Percentiles rank a stretch among this genome's conserved stretches.
These are phyloP conservation scores for Argynnis bischoffii DNA, from an alignment of 2,888 invertebrate species.

Conservation along the genomic window DNA sequence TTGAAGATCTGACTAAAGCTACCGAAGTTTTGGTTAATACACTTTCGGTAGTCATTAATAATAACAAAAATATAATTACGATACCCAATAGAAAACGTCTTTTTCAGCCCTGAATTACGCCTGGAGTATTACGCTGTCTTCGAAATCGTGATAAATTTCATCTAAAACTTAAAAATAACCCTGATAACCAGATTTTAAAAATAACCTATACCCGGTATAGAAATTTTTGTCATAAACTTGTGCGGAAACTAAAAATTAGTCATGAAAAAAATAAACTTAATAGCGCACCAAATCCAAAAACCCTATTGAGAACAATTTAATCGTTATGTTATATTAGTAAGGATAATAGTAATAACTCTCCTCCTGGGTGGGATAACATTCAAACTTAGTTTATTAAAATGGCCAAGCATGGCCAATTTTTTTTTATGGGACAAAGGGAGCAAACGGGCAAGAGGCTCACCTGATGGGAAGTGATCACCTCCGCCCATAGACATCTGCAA, in stretches of 20 bases:
- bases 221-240: conserved; percentile 11
- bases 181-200: conserved; percentile 14
- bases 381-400: not conserved
- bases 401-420: no score
- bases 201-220: conserved; percentile 12
- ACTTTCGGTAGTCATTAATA: conserved; percentile 11
- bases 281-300: conserved; percentile 2
- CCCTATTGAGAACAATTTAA: no score
- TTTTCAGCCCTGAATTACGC: no score
- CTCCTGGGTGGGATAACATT: not conserved
- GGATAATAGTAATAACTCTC: not conserved
- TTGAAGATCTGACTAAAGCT: conserved; percentile 22
- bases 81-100: no score
- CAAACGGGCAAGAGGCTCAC: no score
- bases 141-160: conserved; percentile 26
- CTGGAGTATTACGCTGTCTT: conserved; percentile 30
- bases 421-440: no score
- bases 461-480: no score
- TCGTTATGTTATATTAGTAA: no score
- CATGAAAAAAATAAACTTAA: conserved; percentile 5
- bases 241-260: conserved; percentile 9
- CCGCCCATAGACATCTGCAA: no score
- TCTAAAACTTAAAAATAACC: conserved; percentile 24
- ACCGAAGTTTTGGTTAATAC: conserved; percentile 20
- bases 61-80: no score